A percentile compares a stretch with the other conserved stretches of the same genome.
Evolutionary conservation across 2,797 vertebrate species (phyloP).

Genomic region (Hyperoplus lanceolatus): DNA sequence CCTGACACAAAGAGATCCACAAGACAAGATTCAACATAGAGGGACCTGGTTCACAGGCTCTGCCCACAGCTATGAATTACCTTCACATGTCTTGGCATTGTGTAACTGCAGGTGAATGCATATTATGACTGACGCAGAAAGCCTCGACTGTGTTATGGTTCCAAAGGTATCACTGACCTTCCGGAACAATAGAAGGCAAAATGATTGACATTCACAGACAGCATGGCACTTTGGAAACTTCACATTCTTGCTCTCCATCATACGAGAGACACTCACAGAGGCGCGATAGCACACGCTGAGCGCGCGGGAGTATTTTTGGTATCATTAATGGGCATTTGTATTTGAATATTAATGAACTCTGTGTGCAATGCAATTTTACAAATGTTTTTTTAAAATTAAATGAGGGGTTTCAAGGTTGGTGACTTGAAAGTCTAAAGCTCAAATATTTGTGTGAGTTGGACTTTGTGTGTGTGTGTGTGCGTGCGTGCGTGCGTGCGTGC

Average conservation of each 20-base stretch:
- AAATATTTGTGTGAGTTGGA: neutral
- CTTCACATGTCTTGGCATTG: constrained; percentile 2
- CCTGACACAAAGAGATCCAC: constrained; percentile 11
- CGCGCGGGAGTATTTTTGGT: neutral
- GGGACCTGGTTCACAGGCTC: constrained; percentile 4
- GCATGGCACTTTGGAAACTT: constrained; percentile 17
- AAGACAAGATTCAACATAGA: constrained; percentile 9
- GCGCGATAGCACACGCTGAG: neutral
- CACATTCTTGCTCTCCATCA: constrained; percentile 6
- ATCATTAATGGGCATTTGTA: constrained; percentile 5
- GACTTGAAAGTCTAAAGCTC: constrained; percentile 6
- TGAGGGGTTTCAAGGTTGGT: constrained; percentile 8
- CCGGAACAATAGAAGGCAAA: constrained; percentile 43
- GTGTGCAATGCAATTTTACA: neutral
- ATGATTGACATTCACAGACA: constrained; percentile 55
- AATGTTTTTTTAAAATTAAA: constrained; percentile 22
- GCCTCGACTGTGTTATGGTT: constrained; percentile 29
- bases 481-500: neutral
- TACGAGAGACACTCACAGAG: neutral
- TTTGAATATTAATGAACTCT: constrained; percentile 19
- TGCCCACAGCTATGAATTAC: constrained; percentile 9
- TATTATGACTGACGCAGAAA: constrained; percentile 30
- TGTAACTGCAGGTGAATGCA: constrained; percentile 35
- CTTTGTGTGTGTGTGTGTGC: neutral
- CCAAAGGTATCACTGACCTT: constrained; percentile 48